Evolutionary conservation across 2,888 invertebrate genomes (phyloP).

Genomic region (Hesperia comma): DNA sequence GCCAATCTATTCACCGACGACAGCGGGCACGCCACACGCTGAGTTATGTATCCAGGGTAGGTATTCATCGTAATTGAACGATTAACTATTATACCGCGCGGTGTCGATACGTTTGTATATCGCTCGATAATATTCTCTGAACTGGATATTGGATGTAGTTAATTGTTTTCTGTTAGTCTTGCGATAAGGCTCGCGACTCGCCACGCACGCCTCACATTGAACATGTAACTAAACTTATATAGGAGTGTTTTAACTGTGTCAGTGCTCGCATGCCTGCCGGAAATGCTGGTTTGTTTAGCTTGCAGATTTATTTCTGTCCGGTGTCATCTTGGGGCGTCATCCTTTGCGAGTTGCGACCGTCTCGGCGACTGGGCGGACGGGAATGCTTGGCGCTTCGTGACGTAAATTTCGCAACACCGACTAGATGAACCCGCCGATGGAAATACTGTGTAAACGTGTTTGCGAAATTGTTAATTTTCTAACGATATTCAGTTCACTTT

Average conservation of each 20-base stretch:
- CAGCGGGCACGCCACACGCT: conserved; percentile 41
- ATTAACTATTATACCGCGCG: conserved; percentile 13
- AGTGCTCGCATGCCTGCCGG: conserved; percentile 71
- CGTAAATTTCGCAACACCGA: conserved; percentile 67
- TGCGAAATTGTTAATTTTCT: conserved; percentile 52
- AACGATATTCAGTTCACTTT: conserved; percentile 39
- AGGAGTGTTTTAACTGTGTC: conserved; percentile 68
- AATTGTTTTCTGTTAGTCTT: not conserved
- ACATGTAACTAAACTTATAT: conserved; percentile 37
- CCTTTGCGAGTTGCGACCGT: conserved; percentile 62
- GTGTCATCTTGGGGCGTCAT: conserved; percentile 77
- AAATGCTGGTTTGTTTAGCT: conserved; percentile 79
- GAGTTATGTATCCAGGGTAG: conserved; percentile 30
- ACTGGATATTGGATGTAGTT: not conserved
- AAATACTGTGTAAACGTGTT: conserved; percentile 57
- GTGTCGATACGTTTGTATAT: conserved; percentile 5
- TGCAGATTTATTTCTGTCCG: conserved; percentile 78
- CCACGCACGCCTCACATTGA: not conserved
- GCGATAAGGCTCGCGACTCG: not conserved
- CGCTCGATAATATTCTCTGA: not conserved
- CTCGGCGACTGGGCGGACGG: conserved; percentile 44
- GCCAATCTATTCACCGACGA: conserved; percentile 52
- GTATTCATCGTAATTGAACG: conserved; percentile 26
- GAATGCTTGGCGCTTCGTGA: conserved; percentile 68
- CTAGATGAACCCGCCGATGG: conserved; percentile 58